A percentile compares a stretch with the other conserved stretches of the same genome.
These are phyloP conservation scores for Oscheius onirici DNA, from an alignment of 2,888 invertebrate species.

Conservation along the genomic window DNA sequence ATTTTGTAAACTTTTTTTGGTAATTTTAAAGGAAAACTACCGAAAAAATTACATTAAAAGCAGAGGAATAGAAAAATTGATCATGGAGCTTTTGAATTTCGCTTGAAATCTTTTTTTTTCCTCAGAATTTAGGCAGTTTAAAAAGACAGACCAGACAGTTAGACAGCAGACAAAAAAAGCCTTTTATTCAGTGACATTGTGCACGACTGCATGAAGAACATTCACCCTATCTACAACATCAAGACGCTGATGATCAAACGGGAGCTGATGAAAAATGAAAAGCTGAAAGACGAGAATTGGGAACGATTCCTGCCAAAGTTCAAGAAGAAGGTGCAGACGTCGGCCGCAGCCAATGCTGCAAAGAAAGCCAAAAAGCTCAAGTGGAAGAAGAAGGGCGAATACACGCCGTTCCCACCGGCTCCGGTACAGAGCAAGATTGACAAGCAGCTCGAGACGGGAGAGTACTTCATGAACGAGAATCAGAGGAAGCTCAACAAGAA, in stretches of 20 bases:
- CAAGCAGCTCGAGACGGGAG: constrained; percentile 90
- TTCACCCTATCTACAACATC: constrained; percentile 98
- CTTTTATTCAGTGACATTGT: constrained; percentile 79
- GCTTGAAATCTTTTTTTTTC: too few species aligned
- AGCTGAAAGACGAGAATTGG: constrained; percentile 92
- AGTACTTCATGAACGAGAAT: constrained; percentile 86
- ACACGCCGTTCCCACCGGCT: constrained; percentile 95
- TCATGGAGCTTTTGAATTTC: too few species aligned
- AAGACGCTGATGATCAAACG: constrained; percentile 93
- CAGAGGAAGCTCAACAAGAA: constrained; percentile 73
- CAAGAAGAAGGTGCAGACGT: constrained; percentile 80
- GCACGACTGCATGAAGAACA: constrained; percentile 96
- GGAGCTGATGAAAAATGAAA: constrained; percentile 91
- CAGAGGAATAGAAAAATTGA: too few species aligned
- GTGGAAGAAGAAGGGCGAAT: constrained; percentile 88
- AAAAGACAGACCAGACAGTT: too few species aligned
- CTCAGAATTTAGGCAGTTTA: too few species aligned
- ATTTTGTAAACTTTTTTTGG: background rate
- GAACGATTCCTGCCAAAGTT: constrained; percentile 94
- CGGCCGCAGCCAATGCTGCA: constrained; percentile 60
- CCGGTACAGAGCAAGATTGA: constrained; percentile 77
- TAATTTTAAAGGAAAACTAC: background rate
- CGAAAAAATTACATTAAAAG: too few species aligned
- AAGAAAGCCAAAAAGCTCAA: constrained; percentile 74
- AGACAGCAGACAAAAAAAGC: background rate